phyloP scores from a whole-genome alignment of 1,140 invertebrate genomes.

The Oncopodura yosiiana region DNA sequence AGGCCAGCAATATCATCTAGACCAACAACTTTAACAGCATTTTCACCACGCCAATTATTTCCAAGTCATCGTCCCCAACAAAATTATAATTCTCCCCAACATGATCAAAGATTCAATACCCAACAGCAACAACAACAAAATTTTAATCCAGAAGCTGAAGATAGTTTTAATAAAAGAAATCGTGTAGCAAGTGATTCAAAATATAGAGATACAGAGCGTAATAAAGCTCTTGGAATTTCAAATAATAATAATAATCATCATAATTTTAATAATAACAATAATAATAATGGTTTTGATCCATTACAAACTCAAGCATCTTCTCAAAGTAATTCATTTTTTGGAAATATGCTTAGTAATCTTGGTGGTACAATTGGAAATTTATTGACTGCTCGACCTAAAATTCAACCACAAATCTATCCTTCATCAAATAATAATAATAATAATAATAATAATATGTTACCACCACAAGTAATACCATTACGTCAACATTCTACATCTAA shows the following conservation, averaged over 20 bases:
- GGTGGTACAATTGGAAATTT: too few relatives aligned
- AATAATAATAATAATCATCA: not conserved
- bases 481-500: not conserved
- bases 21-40: not conserved
- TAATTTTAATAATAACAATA: not conserved
- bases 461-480: too few relatives aligned
- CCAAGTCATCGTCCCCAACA: not conserved
- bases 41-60: not conserved
- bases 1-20: not conserved
- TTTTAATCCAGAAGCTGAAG: conserved; percentile 27
- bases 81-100: too few relatives aligned
- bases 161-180: conserved; percentile 26
- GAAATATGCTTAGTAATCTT: too few relatives aligned
- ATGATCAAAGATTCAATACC: not conserved
- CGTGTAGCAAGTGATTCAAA: conserved; percentile 14
- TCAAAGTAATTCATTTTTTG: too few relatives aligned
- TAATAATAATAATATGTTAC: too few relatives aligned
- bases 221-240: conserved; percentile 6
- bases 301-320: not conserved
- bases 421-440: too few relatives aligned
- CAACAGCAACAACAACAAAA: conserved; percentile 10
- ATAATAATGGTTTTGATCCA: not conserved
- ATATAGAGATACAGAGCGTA: not conserved
- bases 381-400: too few relatives aligned
- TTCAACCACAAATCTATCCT: not conserved